phyloP scores from a whole-genome alignment of 2,113 vertebrate species.

The Sinocyclocheilus rhinocerous region DNA sequence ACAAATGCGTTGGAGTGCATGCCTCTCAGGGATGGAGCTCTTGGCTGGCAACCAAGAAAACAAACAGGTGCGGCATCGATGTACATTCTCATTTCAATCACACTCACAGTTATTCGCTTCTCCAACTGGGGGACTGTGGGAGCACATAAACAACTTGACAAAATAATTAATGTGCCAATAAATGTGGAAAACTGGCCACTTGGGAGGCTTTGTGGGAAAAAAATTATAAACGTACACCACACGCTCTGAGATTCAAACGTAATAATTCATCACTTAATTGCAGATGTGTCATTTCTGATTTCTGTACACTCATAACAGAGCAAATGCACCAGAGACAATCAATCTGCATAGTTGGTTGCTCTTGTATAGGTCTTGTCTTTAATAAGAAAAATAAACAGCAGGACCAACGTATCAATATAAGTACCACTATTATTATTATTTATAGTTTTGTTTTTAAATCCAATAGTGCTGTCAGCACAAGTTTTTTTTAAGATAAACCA shows the following conservation, averaged over 20 bases:
- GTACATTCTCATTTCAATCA: slow-evolving; percentile 31
- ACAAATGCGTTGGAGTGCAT: slow-evolving; percentile 23
- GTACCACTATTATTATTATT: neutral
- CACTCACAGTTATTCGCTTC: slow-evolving; percentile 15
- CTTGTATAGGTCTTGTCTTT: neutral
- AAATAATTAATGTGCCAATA: slow-evolving; percentile 38
- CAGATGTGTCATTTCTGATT: neutral
- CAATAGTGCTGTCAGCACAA: neutral
- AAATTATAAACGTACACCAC: neutral
- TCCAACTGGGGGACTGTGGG: slow-evolving; percentile 7
- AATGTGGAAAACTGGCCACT: slow-evolving; percentile 10
- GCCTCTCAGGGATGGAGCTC: neutral
- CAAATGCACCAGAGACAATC: neutral
- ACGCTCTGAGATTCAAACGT: neutral
- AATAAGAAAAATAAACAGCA: neutral
- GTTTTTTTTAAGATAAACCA: neutral
- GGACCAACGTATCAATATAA: neutral
- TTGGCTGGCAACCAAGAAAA: slow-evolving; percentile 35
- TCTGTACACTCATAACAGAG: neutral
- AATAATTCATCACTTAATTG: neutral
- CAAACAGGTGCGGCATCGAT: neutral
- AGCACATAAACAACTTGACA: slow-evolving; percentile 38
- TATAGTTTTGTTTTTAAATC: neutral
- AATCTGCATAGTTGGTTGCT: neutral
- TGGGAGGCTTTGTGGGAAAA: neutral